phyloP scores from a whole-genome alignment of 30 jellyfish, hydroid and myxozoan genomes.

The Pelagia noctiluca region DNA sequence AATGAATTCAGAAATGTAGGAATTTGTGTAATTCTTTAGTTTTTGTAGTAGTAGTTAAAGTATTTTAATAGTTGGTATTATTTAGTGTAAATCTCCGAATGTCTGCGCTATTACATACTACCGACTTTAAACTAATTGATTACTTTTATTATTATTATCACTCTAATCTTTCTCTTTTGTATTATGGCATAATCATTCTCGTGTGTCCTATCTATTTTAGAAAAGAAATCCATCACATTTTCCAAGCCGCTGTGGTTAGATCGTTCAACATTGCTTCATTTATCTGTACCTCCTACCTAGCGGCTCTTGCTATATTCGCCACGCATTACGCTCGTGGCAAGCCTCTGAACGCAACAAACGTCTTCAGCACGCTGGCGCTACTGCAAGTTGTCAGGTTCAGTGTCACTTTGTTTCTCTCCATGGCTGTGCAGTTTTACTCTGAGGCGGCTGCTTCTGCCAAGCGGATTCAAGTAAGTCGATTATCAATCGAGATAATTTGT shows the following conservation, averaged over 20 bases:
- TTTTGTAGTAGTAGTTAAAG: too few species aligned
- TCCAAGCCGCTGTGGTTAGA: constrained; percentile 19
- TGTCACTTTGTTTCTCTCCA: constrained; percentile 41
- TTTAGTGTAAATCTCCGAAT: too few species aligned
- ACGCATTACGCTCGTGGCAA: constrained; percentile 58
- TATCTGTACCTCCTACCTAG: constrained; percentile 55
- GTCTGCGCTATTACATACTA: too few species aligned
- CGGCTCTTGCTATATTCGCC: constrained; percentile 62
- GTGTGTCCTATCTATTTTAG: constrained; percentile 48
- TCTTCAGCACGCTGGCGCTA: constrained; percentile 66
- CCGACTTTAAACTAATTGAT: too few species aligned
- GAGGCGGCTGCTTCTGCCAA: constrained; percentile 56
- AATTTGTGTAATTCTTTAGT: too few species aligned
- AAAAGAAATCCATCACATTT: constrained; percentile 41
- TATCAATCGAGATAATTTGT: too few species aligned
- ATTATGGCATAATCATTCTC: too few species aligned
- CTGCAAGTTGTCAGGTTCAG: constrained; percentile 37
- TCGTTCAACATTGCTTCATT: constrained; percentile 29
- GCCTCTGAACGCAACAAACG: constrained; percentile 34
- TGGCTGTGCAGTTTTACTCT: constrained; percentile 46
- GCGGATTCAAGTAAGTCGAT: constrained; percentile 66
- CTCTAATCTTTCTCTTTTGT: too few species aligned
- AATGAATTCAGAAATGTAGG: too few species aligned
- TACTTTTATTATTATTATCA: too few species aligned
- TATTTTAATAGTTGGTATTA: too few species aligned